A percentile compares a stretch with the other conserved stretches of the same genome.
Evolutionary conservation across 2,113 vertebrate genomes (phyloP).

Genomic region (Thymallus thymallus): DNA sequence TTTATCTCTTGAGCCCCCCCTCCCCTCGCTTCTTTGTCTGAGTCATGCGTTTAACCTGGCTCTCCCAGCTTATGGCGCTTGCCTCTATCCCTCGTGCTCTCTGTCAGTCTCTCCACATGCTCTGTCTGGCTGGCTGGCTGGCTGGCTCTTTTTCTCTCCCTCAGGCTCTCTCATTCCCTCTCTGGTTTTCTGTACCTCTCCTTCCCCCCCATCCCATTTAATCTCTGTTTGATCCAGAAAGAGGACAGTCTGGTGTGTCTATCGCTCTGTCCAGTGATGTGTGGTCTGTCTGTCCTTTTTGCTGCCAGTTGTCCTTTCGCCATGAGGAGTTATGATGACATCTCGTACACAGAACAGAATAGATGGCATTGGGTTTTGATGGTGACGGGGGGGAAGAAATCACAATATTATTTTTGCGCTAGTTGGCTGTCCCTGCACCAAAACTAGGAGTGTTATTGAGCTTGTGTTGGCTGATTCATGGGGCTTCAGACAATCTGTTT

Average conservation of each 20-base stretch:
- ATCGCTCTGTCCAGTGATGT: not conserved
- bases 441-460: no score
- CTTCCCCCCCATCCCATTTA: not conserved
- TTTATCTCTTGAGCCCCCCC: no score
- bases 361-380: no score
- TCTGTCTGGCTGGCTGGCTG: not conserved
- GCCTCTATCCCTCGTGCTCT: no score
- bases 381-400: no score
- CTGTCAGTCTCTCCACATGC: not conserved
- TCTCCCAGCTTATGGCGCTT: not conserved
- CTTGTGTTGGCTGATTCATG: no score
- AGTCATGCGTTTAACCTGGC: conserved; percentile 8
- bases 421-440: no score
- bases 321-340: no score
- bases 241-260: not conserved
- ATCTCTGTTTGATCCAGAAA: not conserved
- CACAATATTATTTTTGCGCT: no score
- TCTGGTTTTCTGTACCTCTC: not conserved
- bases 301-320: not conserved
- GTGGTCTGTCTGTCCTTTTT: not conserved
- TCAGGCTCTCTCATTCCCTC: not conserved
- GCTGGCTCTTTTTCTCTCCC: not conserved
- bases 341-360: no score
- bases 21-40: conserved; percentile 29
- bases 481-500: no score